Evolutionary conservation across 2,888 invertebrate genomes (phyloP).

Genomic region (Spatulosminthurus flaviceps): DNA sequence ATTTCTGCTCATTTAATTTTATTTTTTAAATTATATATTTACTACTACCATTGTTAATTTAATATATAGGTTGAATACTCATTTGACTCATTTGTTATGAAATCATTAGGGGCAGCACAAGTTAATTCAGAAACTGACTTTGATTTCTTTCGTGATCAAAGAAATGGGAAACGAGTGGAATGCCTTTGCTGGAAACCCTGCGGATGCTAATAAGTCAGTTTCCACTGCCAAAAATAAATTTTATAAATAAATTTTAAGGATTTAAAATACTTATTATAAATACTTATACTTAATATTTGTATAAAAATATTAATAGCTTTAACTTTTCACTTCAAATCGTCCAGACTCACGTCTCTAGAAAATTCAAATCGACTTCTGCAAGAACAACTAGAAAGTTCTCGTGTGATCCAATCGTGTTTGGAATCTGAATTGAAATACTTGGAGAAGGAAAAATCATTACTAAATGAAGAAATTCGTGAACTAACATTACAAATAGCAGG

Average conservation of each 20-base stretch:
- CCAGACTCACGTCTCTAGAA: slow-evolving; percentile 34
- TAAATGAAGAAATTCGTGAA: slow-evolving; percentile 53
- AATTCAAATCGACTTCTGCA: slow-evolving; percentile 46
- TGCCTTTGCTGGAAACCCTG: background rate
- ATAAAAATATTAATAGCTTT: background rate
- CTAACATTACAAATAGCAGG: slow-evolving; percentile 49
- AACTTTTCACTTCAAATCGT: too few relatives aligned
- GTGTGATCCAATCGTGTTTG: slow-evolving; percentile 46
- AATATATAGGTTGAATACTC: too few relatives aligned
- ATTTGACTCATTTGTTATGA: too few relatives aligned
- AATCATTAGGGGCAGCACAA: slow-evolving; percentile 37
- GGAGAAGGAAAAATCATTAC: slow-evolving; percentile 48
- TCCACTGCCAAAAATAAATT: background rate
- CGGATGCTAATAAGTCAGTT: slow-evolving; percentile 40
- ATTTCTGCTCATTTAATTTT: too few relatives aligned
- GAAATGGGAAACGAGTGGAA: slow-evolving; percentile 51
- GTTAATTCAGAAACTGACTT: slow-evolving; percentile 39
- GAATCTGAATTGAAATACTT: slow-evolving; percentile 52
- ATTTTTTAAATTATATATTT: too few relatives aligned
- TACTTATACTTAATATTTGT: background rate
- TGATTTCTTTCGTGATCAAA: slow-evolving; percentile 46
- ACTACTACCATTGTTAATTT: too few relatives aligned
- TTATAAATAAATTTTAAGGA: background rate
- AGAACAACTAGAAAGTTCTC: slow-evolving; percentile 50
- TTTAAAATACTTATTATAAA: too few relatives aligned